A percentile compares a stretch with the other conserved stretches of the same genome.
Evolutionary conservation across 2,797 vertebrate genomes (phyloP).

Genomic region (Poeciliopsis paucimaculata): DNA sequence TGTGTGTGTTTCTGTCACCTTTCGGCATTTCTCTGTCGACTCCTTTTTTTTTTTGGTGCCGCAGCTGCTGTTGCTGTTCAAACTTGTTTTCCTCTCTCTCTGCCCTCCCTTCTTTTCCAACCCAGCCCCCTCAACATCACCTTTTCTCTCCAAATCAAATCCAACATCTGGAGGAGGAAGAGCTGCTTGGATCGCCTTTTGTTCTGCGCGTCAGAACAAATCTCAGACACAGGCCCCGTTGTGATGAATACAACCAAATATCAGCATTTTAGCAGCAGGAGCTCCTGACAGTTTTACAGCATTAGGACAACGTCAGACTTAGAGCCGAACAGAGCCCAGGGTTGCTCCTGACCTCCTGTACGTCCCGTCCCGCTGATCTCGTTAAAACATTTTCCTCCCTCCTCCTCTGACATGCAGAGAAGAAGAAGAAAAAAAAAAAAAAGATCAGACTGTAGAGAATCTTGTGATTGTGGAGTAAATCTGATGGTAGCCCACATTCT

Average conservation of each 20-base stretch:
- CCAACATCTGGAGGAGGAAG: constrained; percentile 69
- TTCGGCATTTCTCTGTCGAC: constrained; percentile 41
- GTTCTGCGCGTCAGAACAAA: constrained; percentile 55
- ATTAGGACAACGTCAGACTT: constrained; percentile 12
- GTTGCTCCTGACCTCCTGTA: not conserved
- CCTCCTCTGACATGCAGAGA: constrained; percentile 21
- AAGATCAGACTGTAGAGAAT: constrained; percentile 39
- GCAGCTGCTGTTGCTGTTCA: constrained; percentile 28
- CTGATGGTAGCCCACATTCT: constrained; percentile 31
- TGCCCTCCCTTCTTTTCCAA: not conserved
- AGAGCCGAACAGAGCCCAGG: constrained; percentile 11
- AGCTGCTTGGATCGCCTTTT: constrained; percentile 58
- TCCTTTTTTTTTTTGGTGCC: constrained; percentile 33
- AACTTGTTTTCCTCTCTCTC: not conserved
- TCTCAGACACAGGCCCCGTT: constrained; percentile 35
- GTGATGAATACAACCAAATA: constrained; percentile 57
- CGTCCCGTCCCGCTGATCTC: constrained; percentile 34
- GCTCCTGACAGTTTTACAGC: constrained; percentile 18
- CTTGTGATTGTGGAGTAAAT: constrained; percentile 43
- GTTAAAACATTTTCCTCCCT: constrained; percentile 44
- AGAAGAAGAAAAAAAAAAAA: not conserved
- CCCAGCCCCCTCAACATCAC: constrained; percentile 54
- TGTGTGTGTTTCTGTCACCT: constrained; percentile 55
- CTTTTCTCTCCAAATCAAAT: constrained; percentile 73
- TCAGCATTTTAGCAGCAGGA: constrained; percentile 28